Conservation (phyloP, 2,888 invertebrate species). For the Epiblema foenella region DNA sequence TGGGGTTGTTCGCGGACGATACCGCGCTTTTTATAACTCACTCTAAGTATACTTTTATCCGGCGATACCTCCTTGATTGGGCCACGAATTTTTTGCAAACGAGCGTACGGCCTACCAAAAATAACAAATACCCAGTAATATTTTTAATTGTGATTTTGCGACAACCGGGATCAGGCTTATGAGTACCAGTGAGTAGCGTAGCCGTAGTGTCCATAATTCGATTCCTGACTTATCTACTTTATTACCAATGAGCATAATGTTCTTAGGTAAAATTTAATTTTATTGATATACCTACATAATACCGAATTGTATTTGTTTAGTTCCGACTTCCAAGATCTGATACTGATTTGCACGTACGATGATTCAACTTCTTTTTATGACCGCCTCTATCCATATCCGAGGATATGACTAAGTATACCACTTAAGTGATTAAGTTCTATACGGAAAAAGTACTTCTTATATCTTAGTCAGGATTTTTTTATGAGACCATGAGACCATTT, state of each 20-base stretch:
- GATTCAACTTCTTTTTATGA: constrained; percentile 41
- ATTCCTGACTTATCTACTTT: too few species aligned
- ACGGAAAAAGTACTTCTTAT: neutral
- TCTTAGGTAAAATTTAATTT: neutral
- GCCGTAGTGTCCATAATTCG: too few species aligned
- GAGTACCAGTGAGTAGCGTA: too few species aligned
- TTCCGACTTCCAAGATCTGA: constrained; percentile 11
- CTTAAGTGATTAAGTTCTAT: constrained; percentile 34
- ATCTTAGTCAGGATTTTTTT: constrained; percentile 7
- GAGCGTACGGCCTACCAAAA: too few species aligned
- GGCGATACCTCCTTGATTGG: too few species aligned
- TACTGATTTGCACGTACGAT: constrained; percentile 10
- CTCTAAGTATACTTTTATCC: too few species aligned
- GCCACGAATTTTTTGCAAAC: neutral
- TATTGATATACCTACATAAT: neutral
- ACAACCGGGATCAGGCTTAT: too few species aligned
- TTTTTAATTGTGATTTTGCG: too few species aligned
- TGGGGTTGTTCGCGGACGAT: too few species aligned
- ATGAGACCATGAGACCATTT: constrained; percentile 20
- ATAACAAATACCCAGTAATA: too few species aligned
- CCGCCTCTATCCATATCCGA: constrained; percentile 20
- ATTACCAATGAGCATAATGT: too few species aligned
- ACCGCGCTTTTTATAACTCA: too few species aligned
- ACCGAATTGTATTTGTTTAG: neutral
- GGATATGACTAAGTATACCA: constrained; percentile 41